Conservation (phyloP, 2,888 invertebrate species). For the Seira musarum region DNA sequence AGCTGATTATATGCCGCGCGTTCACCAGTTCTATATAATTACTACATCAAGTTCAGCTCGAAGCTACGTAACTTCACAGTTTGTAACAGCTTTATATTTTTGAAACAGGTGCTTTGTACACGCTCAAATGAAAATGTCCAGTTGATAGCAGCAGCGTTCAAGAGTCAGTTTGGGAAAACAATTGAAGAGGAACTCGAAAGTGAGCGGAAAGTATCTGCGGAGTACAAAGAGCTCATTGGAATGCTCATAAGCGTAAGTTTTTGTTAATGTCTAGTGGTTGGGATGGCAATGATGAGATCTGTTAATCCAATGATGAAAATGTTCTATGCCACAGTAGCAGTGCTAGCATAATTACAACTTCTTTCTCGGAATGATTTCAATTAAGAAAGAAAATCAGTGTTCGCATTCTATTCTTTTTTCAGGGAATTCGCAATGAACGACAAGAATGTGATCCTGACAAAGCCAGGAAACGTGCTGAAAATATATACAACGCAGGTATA, state of each 20-base stretch:
- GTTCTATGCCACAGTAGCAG: background rate
- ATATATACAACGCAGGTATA: slow-evolving; percentile 78
- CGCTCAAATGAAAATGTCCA: slow-evolving; percentile 80
- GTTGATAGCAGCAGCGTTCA: slow-evolving; percentile 78
- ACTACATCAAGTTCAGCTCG: too few species aligned
- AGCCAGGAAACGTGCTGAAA: slow-evolving; percentile 82
- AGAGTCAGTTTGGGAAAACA: slow-evolving; percentile 71
- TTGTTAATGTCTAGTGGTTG: background rate
- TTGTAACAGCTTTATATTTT: too few species aligned
- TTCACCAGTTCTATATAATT: too few species aligned
- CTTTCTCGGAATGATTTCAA: background rate
- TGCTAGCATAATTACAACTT: background rate
- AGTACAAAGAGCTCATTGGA: slow-evolving; percentile 63
- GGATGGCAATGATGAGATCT: background rate
- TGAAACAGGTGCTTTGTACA: slow-evolving; percentile 78
- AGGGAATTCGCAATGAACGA: slow-evolving; percentile 76
- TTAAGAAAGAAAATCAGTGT: background rate
- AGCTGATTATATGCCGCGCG: too few species aligned
- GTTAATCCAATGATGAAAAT: background rate
- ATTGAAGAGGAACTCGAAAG: slow-evolving; percentile 60
- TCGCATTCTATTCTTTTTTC: slow-evolving; percentile 2
- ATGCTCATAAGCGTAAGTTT: slow-evolving; percentile 61
- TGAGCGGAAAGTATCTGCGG: slow-evolving; percentile 62
- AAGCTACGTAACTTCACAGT: background rate
- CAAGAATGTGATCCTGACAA: slow-evolving; percentile 77